phyloP scores from a whole-genome alignment of 2,797 vertebrate species.

The Pantherophis alleghaniensis region DNA sequence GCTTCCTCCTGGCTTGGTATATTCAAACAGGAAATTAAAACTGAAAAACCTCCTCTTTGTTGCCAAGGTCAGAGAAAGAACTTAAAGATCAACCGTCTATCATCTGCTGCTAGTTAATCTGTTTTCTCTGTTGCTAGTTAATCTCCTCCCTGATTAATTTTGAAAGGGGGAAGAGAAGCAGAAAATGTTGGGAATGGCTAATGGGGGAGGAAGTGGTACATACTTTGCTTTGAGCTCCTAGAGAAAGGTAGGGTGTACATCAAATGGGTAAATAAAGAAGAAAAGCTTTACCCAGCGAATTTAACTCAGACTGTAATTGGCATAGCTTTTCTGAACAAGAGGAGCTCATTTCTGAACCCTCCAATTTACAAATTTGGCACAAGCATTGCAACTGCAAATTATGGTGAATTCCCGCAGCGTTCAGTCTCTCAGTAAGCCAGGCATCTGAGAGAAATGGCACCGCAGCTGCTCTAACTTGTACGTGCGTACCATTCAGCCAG shows the following conservation, averaged over 20 bases:
- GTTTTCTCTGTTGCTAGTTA: neutral
- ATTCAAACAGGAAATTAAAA: neutral
- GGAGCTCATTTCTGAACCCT: neutral
- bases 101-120: neutral
- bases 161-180: neutral
- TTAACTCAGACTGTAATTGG: neutral
- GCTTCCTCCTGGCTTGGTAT: neutral
- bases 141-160: neutral
- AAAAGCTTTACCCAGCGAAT: neutral
- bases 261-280: neutral
- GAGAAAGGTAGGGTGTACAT: neutral
- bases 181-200: neutral
- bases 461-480: neutral
- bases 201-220: neutral
- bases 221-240: neutral
- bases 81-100: neutral
- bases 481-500: neutral
- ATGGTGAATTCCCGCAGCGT: neutral
- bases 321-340: neutral
- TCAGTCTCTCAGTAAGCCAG: neutral
- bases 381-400: neutral
- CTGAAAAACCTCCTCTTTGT: neutral
- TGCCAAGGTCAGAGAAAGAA: neutral
- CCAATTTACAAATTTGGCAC: neutral
- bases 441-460: neutral